Evolutionary conservation across 2,888 invertebrate species (phyloP).

Genomic region (Chromoteleia sp.): DNA sequence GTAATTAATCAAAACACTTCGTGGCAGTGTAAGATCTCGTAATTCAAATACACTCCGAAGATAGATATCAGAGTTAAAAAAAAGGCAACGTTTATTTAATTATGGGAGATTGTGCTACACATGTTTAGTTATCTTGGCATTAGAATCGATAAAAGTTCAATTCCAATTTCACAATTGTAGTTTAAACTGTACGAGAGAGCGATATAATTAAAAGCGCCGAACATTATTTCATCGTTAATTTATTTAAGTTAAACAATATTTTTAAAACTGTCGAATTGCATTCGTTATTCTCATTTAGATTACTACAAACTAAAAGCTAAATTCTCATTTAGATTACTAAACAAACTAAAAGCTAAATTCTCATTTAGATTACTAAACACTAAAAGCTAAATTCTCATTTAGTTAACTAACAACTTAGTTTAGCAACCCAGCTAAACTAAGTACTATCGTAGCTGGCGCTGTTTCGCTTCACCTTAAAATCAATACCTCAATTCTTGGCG

Average conservation of each 20-base stretch:
- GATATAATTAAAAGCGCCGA: neutral
- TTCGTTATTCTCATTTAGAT: no score
- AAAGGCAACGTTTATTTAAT: neutral
- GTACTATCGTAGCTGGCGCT: conserved; percentile 31
- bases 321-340: no score
- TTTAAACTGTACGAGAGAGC: neutral
- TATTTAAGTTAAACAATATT: no score
- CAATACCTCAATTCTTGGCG: conserved; percentile 22
- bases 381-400: no score
- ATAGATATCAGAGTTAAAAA: neutral
- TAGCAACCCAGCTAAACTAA: no score
- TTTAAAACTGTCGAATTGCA: no score
- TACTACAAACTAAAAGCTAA: no score
- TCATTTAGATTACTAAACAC: no score
- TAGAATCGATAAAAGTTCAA: neutral
- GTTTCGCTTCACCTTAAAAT: conserved; percentile 34
- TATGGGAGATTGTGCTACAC: neutral
- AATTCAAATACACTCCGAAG: neutral
- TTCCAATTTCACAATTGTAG: neutral
- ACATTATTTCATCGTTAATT: neutral
- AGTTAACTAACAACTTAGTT: no score
- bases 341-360: no score
- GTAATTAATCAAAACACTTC: conserved; percentile 10
- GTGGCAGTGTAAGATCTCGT: neutral
- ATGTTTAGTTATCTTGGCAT: neutral